Base-by-base conservation (phyloP, 2,888 invertebrate genomes). In the Scaptomyza cyrtandrae region DNA sequence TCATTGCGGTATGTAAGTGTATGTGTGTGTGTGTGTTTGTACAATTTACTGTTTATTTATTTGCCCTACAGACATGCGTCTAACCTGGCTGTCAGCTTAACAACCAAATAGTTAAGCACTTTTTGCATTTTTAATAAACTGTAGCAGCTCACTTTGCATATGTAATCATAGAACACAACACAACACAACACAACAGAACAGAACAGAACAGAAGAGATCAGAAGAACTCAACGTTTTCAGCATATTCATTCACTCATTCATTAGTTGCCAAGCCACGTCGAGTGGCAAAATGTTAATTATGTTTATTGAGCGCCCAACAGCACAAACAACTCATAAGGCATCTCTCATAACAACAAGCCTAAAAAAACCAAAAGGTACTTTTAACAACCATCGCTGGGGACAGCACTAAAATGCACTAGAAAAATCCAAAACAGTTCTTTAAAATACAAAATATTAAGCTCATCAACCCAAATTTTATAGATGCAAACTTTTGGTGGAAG, bases 261-360 rank as follows among this genome's bases (percentile, higher is more conserved):
- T 83, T 83, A 83, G 85, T 70, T 61, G 45, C 59, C 54, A 60
- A 50, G 69, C 79, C 85, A 77, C 79, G 82, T 85, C 74, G 69
- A 83, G 86, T 88, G 88, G 56, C 80, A 75, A 82, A 87, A 87
- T 84, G 88, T 71, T 84, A 87, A 84, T 87, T 84, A 86, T 84
- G 86, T 84, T 84, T 86, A 84, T 85, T 85, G 75, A 86, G 86
- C 71, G 43, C 75, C 70, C 70, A 67, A 56, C 45, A 69, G 54
- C 49, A 52, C 72, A 77, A 82, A 80, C 67, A 76, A 85, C 75
- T 65, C 54, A 55, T 31, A 54, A 54, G 54, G n/a, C 49, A 39
- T 44, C 55, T 44, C 16, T 14, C 44, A 66, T 33, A 56, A 39
- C 52, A 52, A 27, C 27, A 14, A 52, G 13, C 14, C 14, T 27